These are phyloP conservation scores for Stictonetta naevosa DNA, from an alignment of 2,113 vertebrate genomes.

Conservation along the genomic window DNA sequence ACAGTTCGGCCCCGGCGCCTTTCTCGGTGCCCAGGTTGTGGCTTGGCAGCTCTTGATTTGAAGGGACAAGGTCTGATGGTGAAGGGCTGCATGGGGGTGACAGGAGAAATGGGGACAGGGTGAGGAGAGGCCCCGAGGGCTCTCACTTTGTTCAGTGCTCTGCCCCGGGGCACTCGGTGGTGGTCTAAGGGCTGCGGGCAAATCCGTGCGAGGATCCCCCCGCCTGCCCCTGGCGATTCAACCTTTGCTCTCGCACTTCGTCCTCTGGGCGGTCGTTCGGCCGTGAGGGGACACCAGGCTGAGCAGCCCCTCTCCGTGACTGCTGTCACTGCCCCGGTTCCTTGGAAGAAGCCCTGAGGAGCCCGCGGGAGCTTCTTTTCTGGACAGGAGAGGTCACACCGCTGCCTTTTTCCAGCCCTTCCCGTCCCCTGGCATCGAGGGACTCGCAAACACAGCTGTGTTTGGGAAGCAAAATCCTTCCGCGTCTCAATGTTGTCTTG, in stretches of 20 bases:
- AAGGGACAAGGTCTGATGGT: background rate
- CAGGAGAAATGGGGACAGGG: background rate
- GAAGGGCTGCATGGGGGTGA: background rate
- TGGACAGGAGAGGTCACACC: fast-evolving
- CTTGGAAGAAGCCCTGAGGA: background rate
- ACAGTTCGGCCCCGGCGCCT: background rate
- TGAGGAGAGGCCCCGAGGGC: background rate
- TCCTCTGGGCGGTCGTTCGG: fast-evolving
- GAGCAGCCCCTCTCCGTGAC: background rate
- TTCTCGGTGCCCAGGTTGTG: background rate
- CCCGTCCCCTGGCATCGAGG: background rate
- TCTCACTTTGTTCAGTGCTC: background rate
- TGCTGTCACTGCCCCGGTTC: background rate
- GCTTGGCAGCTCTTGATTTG: fast-evolving
- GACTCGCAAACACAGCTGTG: constrained; percentile 57
- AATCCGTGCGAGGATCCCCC: fast-evolving
- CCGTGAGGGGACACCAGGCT: background rate
- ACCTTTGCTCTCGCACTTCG: background rate
- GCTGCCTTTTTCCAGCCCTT: background rate
- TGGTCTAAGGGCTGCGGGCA: background rate
- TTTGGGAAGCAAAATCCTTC: constrained; percentile 30
- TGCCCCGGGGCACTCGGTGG: background rate
- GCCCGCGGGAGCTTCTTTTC: background rate
- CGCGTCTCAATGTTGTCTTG: background rate
- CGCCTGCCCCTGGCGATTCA: fast-evolving